These are phyloP conservation scores for Monochamus saltuarius DNA, from an alignment of 1,140 invertebrate genomes.

Conservation along the genomic window DNA sequence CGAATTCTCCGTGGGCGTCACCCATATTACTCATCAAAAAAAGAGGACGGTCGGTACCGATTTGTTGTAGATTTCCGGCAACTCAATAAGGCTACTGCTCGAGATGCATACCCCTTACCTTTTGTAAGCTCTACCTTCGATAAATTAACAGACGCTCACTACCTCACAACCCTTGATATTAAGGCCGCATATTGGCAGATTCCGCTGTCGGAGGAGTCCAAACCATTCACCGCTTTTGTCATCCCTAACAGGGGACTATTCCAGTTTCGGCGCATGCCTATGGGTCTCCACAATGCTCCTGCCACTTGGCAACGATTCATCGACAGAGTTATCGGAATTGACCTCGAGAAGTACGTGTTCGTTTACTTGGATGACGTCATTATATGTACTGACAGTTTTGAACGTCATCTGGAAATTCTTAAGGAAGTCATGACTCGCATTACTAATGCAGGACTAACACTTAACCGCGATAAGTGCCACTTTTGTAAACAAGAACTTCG, in stretches of 20 bases:
- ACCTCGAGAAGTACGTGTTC: slow-evolving; percentile 24
- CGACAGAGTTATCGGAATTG: slow-evolving; percentile 24
- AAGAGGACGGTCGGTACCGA: slow-evolving; percentile 2
- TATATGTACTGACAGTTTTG: slow-evolving; percentile 38
- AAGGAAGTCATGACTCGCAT: slow-evolving; percentile 25
- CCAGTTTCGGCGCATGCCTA: slow-evolving; percentile 52
- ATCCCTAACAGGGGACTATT: slow-evolving; percentile 49
- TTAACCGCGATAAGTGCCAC: slow-evolving; percentile 43
- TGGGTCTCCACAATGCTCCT: slow-evolving; percentile 50
- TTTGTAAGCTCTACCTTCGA: slow-evolving; percentile 28
- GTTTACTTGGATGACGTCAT: slow-evolving; percentile 47
- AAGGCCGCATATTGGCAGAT: slow-evolving; percentile 48
- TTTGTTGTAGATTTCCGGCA: slow-evolving; percentile 35
- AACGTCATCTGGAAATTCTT: slow-evolving; percentile 19
- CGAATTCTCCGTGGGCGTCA: slow-evolving; percentile 49
- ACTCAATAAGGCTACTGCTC: slow-evolving; percentile 33
- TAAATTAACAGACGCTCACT: slow-evolving; percentile 27
- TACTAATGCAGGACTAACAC: slow-evolving; percentile 14
- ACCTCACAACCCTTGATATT: slow-evolving; percentile 42
- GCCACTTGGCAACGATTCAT: slow-evolving; percentile 28
- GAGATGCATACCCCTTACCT: slow-evolving; percentile 37
- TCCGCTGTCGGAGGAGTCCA: slow-evolving; percentile 32
- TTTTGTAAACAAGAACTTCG: slow-evolving; percentile 40
- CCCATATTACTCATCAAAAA: slow-evolving; percentile 51
- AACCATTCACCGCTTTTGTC: slow-evolving; percentile 52